Base-by-base conservation (phyloP, 2,113 vertebrate species). In the Rattus rattus region DNA sequence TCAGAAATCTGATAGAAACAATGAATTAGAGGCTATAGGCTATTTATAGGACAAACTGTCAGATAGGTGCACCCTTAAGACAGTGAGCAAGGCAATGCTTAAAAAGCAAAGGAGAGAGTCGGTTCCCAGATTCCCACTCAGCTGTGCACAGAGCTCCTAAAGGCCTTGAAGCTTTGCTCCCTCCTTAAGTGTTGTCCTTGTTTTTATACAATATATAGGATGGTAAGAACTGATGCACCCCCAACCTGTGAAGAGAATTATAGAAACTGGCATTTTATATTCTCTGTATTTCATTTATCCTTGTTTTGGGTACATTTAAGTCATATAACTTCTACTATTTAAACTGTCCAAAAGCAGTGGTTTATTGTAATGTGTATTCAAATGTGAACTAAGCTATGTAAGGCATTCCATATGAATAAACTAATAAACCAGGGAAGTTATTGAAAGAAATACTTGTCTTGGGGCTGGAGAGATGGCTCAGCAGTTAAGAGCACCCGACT, bases 11-110 rank as follows among this genome's bases (percentile, higher is more conserved):
- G 88, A 93, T 93, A 94, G 94, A 94, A 79, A 98, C 95, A 97
- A 98, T 98, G 93, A 98, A 98, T 98, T 98, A 97, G 97, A 97
- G 81, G 79, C 94, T 94, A 65, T 91, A 84, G 93, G 88, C 36
- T 94, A 63, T 96, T 95, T 97, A 92, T 11, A 52, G 88, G 72
- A 84, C 65, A 79, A 92, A 93, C 72, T 76, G 92, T 91, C 94
- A 97, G 80, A 94, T 93, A 61, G 86, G 83, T 98, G 98, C 93
- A 98, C 88, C 33, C 80, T 95, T 96, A 98, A 98, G 96, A 95
- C 91, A 72, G 93, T 81, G 97, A 98, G 36, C 90, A 98, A 98
- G 7, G 9, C 75, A 97, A 85, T 33, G 81, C 65, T 98, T 96
- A 94, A 97, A 96, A 97, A 97, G 76, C 43, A 87, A 77, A 88